Conservation (phyloP, 2,888 invertebrate genomes). For the Agrochola lota region DNA sequence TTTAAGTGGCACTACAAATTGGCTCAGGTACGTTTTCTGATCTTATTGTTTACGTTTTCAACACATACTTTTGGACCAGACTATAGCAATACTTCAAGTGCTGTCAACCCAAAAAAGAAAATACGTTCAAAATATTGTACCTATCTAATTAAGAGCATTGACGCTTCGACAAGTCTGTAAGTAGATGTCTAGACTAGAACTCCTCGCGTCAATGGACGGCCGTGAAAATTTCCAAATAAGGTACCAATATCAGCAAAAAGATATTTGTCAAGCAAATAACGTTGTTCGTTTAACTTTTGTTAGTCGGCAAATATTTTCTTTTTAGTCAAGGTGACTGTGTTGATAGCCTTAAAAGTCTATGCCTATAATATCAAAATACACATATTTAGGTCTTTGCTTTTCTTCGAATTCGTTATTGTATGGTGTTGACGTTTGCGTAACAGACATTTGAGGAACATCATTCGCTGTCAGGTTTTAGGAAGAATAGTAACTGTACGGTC, state of each 20-base stretch:
- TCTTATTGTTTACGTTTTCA: neutral
- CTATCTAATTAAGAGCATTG: slow-evolving; percentile 19
- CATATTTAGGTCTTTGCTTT: neutral
- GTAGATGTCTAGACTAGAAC: slow-evolving; percentile 25
- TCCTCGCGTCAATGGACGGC: neutral
- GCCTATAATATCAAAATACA: neutral
- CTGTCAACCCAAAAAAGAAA: neutral
- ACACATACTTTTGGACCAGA: too few species aligned
- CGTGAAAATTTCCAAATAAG: slow-evolving; percentile 36
- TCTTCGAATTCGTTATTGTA: too few species aligned
- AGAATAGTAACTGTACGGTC: too few species aligned
- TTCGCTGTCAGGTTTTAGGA: too few species aligned
- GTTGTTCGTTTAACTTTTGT: slow-evolving; percentile 8
- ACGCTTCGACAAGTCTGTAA: slow-evolving; percentile 1
- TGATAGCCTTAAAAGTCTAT: neutral
- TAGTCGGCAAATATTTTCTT: neutral
- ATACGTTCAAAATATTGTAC: neutral
- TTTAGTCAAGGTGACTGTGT: neutral
- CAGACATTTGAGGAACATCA: too few species aligned
- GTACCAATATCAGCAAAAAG: slow-evolving; percentile 4
- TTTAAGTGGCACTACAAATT: neutral
- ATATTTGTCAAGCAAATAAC: slow-evolving; percentile 26
- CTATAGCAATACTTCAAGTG: neutral
- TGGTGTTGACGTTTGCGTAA: too few species aligned
- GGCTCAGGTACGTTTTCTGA: neutral